Evolutionary conservation across 2,797 vertebrate species (phyloP).

Genomic region (Hydrolagus colliei): DNA sequence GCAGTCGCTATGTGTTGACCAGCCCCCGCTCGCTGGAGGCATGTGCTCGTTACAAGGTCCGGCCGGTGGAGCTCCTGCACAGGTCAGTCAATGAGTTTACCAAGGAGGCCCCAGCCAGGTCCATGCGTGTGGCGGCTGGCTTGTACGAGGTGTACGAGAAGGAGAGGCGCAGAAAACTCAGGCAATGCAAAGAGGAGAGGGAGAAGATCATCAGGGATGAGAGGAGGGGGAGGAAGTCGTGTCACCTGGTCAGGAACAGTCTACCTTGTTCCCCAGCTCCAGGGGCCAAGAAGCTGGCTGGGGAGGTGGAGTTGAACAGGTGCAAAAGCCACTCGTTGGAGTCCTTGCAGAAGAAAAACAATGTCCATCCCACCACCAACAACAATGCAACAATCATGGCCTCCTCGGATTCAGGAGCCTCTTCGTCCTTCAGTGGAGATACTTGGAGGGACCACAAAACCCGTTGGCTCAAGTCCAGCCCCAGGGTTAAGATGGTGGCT

Average conservation of each 20-base stretch:
- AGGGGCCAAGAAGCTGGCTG: conserved; percentile 53
- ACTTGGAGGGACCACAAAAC: conserved; percentile 56
- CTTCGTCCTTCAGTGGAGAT: conserved; percentile 78
- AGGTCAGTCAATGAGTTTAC: conserved; percentile 77
- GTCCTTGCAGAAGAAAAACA: conserved; percentile 70
- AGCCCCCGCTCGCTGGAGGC: conserved; percentile 92
- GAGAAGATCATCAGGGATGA: conserved; percentile 85
- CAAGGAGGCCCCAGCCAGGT: conserved; percentile 79
- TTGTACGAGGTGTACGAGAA: conserved; percentile 85
- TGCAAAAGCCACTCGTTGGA: conserved; percentile 80
- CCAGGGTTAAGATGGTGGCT: conserved; percentile 62
- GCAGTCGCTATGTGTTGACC: conserved; percentile 91
- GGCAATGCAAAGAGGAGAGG: conserved; percentile 82
- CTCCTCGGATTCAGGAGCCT: conserved; percentile 79
- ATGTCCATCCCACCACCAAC: conserved; percentile 54
- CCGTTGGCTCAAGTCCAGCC: conserved; percentile 60
- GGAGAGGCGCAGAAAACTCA: conserved; percentile 77
- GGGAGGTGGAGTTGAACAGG: conserved; percentile 45
- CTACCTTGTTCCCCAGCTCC: conserved; percentile 40
- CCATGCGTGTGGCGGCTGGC: conserved; percentile 84
- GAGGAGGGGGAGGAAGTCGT: conserved; percentile 76
- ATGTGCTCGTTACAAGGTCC: conserved; percentile 85
- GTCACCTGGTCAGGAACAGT: conserved; percentile 52
- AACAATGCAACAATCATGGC: conserved; percentile 66
- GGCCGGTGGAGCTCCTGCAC: conserved; percentile 83